Evolutionary conservation across 2,113 vertebrate species (phyloP).

Genomic region (Dipodomys ordii): DNA sequence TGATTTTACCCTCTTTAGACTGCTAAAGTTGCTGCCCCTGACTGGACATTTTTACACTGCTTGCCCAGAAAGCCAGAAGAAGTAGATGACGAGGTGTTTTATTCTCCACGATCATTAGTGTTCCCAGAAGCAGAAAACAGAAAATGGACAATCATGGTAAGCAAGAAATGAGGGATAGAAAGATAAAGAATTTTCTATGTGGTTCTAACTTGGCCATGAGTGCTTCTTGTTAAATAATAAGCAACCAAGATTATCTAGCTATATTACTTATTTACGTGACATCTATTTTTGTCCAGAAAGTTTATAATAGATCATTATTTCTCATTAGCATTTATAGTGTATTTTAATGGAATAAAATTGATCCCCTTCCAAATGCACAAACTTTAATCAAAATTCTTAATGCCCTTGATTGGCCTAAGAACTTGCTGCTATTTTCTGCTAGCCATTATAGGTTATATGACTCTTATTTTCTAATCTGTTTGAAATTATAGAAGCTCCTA

Average conservation of each 20-base stretch:
- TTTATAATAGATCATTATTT: conserved; percentile 18
- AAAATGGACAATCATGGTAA: conserved; percentile 97
- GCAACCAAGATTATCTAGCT: not conserved
- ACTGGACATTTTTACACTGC: conserved; percentile 97
- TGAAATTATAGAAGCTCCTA: conserved; percentile 20
- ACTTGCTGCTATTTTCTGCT: not conserved
- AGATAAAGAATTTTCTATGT: not conserved
- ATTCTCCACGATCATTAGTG: conserved; percentile 92
- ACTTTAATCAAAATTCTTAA: conserved; percentile 60
- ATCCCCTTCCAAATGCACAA: conserved; percentile 16
- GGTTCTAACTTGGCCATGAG: conserved; percentile 11
- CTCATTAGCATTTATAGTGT: conserved; percentile 5
- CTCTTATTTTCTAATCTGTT: conserved; percentile 40
- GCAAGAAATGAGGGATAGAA: conserved; percentile 1
- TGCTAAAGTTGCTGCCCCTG: conserved; percentile 90
- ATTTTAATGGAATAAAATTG: conserved; percentile 55
- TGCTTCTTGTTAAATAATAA: conserved; percentile 55
- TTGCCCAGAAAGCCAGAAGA: conserved; percentile 95
- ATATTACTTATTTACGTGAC: not conserved
- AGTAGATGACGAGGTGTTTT: conserved; percentile 96
- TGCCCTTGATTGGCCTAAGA: not conserved
- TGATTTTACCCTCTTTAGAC: conserved; percentile 86
- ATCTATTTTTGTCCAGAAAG: conserved; percentile 45
- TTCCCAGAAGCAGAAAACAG: conserved; percentile 96
- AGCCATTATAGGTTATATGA: not conserved